Base-by-base conservation (phyloP, 2,888 invertebrate genomes). In the Hypercompe scribonia region DNA sequence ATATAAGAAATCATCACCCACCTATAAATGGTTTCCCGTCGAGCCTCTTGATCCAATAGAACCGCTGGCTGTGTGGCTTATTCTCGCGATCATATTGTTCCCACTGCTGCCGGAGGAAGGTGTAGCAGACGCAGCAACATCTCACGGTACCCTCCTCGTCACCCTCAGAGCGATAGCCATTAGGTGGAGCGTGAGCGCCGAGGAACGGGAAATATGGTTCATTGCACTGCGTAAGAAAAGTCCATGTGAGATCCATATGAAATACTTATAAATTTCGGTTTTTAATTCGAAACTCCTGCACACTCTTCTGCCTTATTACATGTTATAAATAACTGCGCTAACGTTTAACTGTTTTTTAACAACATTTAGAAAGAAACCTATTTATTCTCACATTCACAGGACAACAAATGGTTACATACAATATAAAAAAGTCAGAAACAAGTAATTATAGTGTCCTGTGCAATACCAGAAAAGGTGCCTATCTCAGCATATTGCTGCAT, bases 161-260 rank as follows among this genome's bases (percentile, higher is more conserved):
- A 88, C 90, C 88, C 78, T 94, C 88, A 83, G 96, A 93, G 65
- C 96, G 94, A 89, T 97, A 98, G n/a, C 97, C 98, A 73, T 96
- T 95, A 0, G 99, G 99, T 24, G 98, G 97, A 80, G 98, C 98
- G 94, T 99, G 99, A 31, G 97, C 97, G 86, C 98, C 98, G 89
- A 99, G 96, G 94, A 99, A 99, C 68, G 99, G 98, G 94, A 99
- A 99, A 93, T 98, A 98, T 18, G 99, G 97, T 91, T 98, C 98
- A 73, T 96, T 96, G 76, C 90, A 90, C 92, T 94, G 92, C 5
- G 28, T 75, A 71, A 66, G 13, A 34, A 64, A 34, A 11, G 31
- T 31, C 31, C 4, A 11, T 4, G 28, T 61, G 15, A 61, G 58
- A n/a, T n/a, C n/a, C n/a, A n/a, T n/a, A n/a, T n/a, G n/a, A n/a